Conservation (phyloP, 2,797 vertebrate genomes). For the Bradypus variegatus region DNA sequence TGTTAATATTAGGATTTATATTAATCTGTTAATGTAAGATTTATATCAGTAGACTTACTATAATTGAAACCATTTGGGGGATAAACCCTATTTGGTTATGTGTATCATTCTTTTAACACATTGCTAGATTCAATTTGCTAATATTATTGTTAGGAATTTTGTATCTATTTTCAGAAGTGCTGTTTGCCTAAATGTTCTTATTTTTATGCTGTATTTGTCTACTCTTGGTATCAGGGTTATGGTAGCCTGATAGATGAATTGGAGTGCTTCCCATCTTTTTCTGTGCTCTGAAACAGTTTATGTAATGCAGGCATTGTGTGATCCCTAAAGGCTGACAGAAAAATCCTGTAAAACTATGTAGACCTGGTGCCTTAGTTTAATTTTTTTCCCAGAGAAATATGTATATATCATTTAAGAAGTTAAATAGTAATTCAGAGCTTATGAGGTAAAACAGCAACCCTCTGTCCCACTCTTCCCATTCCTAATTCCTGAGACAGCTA, state of each 20-base stretch:
- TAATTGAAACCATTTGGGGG: background rate
- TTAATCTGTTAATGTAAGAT: background rate
- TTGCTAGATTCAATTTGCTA: background rate
- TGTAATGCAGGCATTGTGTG: background rate
- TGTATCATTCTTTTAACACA: background rate
- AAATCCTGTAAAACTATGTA: background rate
- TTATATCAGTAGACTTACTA: background rate
- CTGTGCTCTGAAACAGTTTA: background rate
- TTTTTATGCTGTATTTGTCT: background rate
- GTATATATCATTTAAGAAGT: background rate
- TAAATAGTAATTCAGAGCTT: background rate
- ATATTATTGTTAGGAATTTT: conserved; percentile 2
- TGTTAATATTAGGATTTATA: background rate
- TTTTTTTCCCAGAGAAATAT: background rate
- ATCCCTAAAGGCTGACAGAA: background rate
- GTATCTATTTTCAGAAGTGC: background rate
- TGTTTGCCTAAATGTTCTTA: background rate
- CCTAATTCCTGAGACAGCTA: background rate
- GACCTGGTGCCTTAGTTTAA: background rate
- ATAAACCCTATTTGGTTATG: background rate
- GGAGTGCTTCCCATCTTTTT: background rate
- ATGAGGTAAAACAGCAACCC: background rate
- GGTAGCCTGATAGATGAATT: background rate
- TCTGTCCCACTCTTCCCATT: background rate
- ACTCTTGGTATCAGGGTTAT: background rate